These are phyloP conservation scores for Brachypalpus laphriformis DNA, from an alignment of 2,888 invertebrate genomes.

Conservation along the genomic window DNA sequence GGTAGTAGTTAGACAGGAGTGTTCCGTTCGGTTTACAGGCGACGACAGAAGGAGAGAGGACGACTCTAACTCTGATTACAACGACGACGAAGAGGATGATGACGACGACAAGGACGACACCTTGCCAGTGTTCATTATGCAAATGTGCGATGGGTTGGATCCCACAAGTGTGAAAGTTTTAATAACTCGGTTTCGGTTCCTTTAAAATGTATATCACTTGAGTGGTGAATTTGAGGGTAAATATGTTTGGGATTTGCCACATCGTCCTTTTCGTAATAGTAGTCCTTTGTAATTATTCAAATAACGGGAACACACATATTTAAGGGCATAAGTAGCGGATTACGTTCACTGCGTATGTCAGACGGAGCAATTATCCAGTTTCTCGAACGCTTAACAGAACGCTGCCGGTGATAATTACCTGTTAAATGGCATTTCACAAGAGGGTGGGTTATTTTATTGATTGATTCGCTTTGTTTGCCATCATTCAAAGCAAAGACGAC, in stretches of 20 bases:
- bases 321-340: slow-evolving; percentile 50
- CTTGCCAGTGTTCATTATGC: slow-evolving; percentile 70
- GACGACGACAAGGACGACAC: slow-evolving; percentile 61
- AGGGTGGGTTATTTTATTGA: slow-evolving; percentile 59
- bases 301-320: slow-evolving; percentile 47
- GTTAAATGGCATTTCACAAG: not conserved
- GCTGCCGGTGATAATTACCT: slow-evolving; percentile 44
- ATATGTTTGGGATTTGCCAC: slow-evolving; percentile 61
- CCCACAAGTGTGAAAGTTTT: slow-evolving; percentile 71
- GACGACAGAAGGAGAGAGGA: not conserved
- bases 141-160: slow-evolving; percentile 62
- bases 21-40: slow-evolving; percentile 33
- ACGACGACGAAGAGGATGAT: slow-evolving; percentile 4
- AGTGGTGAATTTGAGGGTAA: slow-evolving; percentile 53
- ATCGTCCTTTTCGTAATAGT: slow-evolving; percentile 23
- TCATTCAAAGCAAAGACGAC: slow-evolving; percentile 41
- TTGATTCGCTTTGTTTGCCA: slow-evolving; percentile 44
- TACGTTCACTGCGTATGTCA: slow-evolving; percentile 46
- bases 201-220: slow-evolving; percentile 58
- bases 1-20: slow-evolving; percentile 14
- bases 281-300: slow-evolving; percentile 56
- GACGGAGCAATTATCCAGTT: slow-evolving; percentile 53
- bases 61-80: not conserved
- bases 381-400: slow-evolving; percentile 3
- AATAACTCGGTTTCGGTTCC: slow-evolving; percentile 70